Percentiles rank a stretch among this genome's conserved stretches.
Evolutionary conservation across 2,888 invertebrate species (phyloP).

Genomic region (Halictus quadricinctus): DNA sequence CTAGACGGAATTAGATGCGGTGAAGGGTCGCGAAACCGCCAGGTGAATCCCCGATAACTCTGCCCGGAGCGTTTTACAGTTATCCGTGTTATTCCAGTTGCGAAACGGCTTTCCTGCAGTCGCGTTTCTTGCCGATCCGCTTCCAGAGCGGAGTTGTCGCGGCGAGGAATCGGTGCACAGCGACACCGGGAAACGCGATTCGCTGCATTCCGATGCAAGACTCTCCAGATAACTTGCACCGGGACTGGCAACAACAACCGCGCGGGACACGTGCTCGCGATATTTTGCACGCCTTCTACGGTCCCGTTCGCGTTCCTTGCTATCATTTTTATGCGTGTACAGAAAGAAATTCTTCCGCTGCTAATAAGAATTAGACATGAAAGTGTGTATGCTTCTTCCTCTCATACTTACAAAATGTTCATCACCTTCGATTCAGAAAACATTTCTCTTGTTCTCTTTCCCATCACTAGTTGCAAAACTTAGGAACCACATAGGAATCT

Average conservation of each 20-base stretch:
- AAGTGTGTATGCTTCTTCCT: neutral
- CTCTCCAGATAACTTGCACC: slow-evolving; percentile 11
- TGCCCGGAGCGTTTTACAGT: slow-evolving; percentile 16
- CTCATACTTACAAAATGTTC: too few species aligned
- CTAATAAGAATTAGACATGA: neutral
- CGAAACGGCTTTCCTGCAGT: neutral
- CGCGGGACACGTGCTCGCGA: neutral
- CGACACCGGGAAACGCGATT: slow-evolving; percentile 6
- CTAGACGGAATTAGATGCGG: slow-evolving; percentile 2
- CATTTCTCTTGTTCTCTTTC: too few species aligned
- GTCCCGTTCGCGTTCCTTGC: neutral
- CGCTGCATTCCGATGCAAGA: neutral
- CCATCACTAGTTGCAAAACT: too few species aligned
- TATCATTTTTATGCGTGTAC: neutral
- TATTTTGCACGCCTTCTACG: neutral
- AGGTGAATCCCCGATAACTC: neutral
- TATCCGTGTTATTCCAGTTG: slow-evolving; percentile 19
- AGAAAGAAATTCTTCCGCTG: neutral
- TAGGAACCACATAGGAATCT: too few species aligned
- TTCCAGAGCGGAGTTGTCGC: slow-evolving; percentile 6
- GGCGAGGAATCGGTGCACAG: neutral
- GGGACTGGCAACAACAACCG: neutral
- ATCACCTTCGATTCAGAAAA: too few species aligned
- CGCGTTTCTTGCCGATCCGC: slow-evolving; percentile 5
- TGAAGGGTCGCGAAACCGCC: neutral